Base-by-base conservation (phyloP, 2,797 vertebrate species). In the Pygocentrus nattereri region DNA sequence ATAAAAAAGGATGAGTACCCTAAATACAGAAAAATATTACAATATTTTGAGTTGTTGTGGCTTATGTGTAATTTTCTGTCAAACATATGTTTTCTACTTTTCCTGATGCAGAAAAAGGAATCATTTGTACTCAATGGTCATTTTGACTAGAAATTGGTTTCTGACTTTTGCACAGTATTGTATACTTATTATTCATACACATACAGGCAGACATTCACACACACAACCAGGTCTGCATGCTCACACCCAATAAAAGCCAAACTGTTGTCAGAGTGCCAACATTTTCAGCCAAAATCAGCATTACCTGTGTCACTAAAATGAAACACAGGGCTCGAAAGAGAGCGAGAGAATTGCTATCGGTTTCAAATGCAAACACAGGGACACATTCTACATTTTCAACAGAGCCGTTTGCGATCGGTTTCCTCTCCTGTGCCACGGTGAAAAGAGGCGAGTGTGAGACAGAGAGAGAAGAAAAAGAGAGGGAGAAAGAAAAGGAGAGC, bases 361-460 rank as follows among this genome's bases (percentile, higher is more conserved):
- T 85, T 76, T 85, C 81, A 77, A 70, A 79, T 62, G 65, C 44
- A 41, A 69, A 71, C 54, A 64, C 27, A 23, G 47, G 79, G 47
- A 84, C 64, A 74, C 73, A 77, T 68, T 79, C 78, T 41, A 74
- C 80, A 72, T 79, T 76, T 74, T 67, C 73, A 85, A 82, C 85
- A 56, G 78, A 81, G 80, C 76, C 62, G 68, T 85, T 76, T 82
- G 82, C 25, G 56, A 52, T 64, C 31, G 1, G 44, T 78, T 59
- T 83, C 82, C 68, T 78, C 67, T 49, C 65, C 54, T 81, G 16
- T 52, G 78, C 58, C 61, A 67, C 47, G 67, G 73, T 79, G 80
- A 75, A 80, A 76, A 74, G 79, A 81, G 79, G 65, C 25, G 61
- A 50, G 62, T 31, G 30, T 38, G 41, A 67, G 50, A 75, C 49